Percentiles rank a stretch among this genome's conserved stretches.
Evolutionary conservation across 2,797 vertebrate species (phyloP).

Genomic region (Amblyraja radiata): DNA sequence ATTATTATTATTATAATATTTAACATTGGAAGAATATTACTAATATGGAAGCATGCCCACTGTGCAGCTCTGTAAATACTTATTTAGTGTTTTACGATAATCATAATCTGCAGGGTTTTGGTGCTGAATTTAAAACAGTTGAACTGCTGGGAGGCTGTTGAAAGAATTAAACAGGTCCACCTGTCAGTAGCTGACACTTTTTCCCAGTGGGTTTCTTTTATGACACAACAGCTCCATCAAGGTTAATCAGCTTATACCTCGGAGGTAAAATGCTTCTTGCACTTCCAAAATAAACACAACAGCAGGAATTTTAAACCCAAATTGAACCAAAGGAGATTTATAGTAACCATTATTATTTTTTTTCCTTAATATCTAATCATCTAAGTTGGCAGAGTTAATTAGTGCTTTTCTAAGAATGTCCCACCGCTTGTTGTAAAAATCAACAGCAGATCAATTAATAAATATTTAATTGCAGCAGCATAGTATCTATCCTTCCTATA

Average conservation of each 20-base stretch:
- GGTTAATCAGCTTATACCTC: neutral
- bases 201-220: neutral
- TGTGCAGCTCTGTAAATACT: neutral
- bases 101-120: neutral
- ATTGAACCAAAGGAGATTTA: neutral
- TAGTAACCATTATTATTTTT: neutral
- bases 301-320: neutral
- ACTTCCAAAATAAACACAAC: neutral
- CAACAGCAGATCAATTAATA: conserved; percentile 26
- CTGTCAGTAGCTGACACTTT: neutral
- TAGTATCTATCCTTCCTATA: conserved; percentile 3
- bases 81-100: neutral
- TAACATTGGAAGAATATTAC: neutral
- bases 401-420: neutral
- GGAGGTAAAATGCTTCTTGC: neutral
- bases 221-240: neutral
- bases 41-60: neutral
- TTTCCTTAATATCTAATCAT: neutral
- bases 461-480: conserved; percentile 25
- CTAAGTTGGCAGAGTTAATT: neutral
- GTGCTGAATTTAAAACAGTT: neutral
- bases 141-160: conserved; percentile 9
- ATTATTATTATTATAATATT: neutral
- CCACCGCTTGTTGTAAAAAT: neutral
- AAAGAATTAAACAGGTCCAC: conserved; percentile 20